phyloP scores from a whole-genome alignment of 2,113 vertebrate genomes.

The Gambusia holbrooki region DNA sequence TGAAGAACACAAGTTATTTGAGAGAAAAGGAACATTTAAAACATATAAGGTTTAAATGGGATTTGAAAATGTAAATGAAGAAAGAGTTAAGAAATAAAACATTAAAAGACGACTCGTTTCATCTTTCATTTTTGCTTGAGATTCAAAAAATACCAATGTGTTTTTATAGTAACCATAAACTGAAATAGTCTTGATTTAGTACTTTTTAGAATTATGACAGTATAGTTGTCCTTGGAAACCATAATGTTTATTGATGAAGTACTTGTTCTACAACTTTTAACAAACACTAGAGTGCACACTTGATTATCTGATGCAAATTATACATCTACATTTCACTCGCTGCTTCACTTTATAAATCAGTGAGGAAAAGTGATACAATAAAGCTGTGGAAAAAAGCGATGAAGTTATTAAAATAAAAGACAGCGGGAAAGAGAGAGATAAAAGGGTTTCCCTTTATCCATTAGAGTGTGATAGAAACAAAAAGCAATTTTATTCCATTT shows the following conservation, averaged over 20 bases:
- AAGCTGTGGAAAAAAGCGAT: conserved; percentile 10
- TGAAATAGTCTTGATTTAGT: too few relatives aligned
- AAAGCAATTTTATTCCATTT: conserved; percentile 59
- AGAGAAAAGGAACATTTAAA: conserved; percentile 1
- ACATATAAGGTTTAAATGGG: neutral
- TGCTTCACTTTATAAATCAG: neutral
- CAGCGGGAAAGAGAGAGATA: conserved; percentile 13
- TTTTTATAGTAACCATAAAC: neutral
- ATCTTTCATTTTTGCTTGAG: too few relatives aligned
- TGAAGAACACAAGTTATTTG: neutral
- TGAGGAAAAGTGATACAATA: conserved; percentile 14
- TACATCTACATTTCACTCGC: conserved; percentile 1
- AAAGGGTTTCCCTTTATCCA: conserved; percentile 50
- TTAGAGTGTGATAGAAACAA: conserved; percentile 55
- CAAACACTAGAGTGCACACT: neutral
- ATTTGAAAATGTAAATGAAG: neutral
- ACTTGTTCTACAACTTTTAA: too few relatives aligned
- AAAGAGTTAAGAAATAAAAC: neutral
- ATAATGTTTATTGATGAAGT: too few relatives aligned
- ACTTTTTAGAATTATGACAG: too few relatives aligned
- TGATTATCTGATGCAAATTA: neutral
- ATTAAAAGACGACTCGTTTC: too few relatives aligned
- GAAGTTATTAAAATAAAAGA: conserved; percentile 25
- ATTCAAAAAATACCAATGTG: too few relatives aligned
- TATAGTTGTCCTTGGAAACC: too few relatives aligned